Evolutionary conservation across 2,888 invertebrate species (phyloP).

Genomic region (Rhagium mordax): DNA sequence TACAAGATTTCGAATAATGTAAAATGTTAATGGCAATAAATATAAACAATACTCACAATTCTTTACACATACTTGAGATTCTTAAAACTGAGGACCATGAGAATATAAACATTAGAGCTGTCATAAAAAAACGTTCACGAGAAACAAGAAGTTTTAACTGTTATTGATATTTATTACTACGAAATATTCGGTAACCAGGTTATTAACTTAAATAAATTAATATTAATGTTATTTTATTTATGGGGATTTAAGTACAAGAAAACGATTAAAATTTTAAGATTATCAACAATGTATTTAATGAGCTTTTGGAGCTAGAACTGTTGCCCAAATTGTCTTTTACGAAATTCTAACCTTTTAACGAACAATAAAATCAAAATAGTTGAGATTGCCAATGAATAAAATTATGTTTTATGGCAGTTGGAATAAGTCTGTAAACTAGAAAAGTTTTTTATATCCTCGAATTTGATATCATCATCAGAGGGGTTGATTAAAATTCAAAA

Average conservation of each 20-base stretch:
- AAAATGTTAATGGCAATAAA: slow-evolving; percentile 43
- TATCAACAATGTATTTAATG: too few species aligned
- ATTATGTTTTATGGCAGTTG: too few species aligned
- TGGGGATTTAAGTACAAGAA: background rate
- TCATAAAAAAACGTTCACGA: background rate
- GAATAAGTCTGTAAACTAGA: too few species aligned
- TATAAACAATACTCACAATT: slow-evolving; percentile 43
- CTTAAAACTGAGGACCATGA: slow-evolving; percentile 34
- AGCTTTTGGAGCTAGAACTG: too few species aligned
- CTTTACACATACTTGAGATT: slow-evolving; percentile 43
- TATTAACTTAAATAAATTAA: background rate
- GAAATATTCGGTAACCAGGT: background rate
- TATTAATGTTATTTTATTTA: background rate
- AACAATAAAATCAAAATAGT: too few species aligned
- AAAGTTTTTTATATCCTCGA: too few species aligned
- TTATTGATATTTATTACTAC: background rate
- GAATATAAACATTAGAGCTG: slow-evolving; percentile 38
- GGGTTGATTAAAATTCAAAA: too few species aligned
- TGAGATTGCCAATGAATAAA: too few species aligned
- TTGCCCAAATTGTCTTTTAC: too few species aligned
- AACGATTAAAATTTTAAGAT: background rate
- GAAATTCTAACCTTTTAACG: too few species aligned
- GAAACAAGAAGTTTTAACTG: background rate
- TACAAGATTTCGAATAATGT: slow-evolving; percentile 24
- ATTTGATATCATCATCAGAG: too few species aligned